Evolutionary conservation across 2,797 vertebrate species (phyloP), one percentile per base, ranked within the genome.

Genomic region (Lophotriccus pileatus): DNA sequence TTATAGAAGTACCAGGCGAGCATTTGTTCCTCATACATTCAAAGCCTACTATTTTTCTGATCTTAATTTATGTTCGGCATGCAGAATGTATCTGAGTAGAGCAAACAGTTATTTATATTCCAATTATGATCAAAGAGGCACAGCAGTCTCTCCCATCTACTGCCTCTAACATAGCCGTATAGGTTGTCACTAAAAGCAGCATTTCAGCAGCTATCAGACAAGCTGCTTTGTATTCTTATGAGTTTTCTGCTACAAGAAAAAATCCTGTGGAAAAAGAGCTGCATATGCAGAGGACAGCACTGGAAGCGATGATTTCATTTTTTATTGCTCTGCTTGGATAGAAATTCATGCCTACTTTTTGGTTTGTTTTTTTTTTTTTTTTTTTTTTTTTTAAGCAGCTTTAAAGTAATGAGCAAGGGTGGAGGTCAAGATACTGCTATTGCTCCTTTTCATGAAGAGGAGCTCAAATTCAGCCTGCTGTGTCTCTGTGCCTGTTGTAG

Each of bases 81-180:
- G n/a, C 43, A 82, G 63, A 93, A 87, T 62, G 44, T 47, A 50
- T 92, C 79, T 89, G 91, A 78, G 49, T 91, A 87, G 53, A 93
- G 58, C 34, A 87, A 90, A 79, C 59, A 67, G 60, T 85, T 89
- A 91, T 94, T 96, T 94, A 77, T 85, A 83, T 94, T 91, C 66
- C 62, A 87, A n/a, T 87, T 93, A 59, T 14, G 68, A 94, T 87
- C 89, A 93, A 91, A 91, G 69, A 78, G 13, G 46, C 36, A 67
- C n/a, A 83, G n/a, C 24, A 56, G 14, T 73, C 50, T 94, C 19
- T 66, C 85, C 58, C 64, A 16, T 74, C 27, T 73, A 10, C 50
- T 91, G 56, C 28, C 30, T 85, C 53, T 55, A 85, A 80, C 68
- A 50, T 12, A 87, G 55, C 22, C 0, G 0, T 81, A 64, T 32